phyloP scores from a whole-genome alignment of 2,888 invertebrate species.

The Callinectes sapidus region DNA sequence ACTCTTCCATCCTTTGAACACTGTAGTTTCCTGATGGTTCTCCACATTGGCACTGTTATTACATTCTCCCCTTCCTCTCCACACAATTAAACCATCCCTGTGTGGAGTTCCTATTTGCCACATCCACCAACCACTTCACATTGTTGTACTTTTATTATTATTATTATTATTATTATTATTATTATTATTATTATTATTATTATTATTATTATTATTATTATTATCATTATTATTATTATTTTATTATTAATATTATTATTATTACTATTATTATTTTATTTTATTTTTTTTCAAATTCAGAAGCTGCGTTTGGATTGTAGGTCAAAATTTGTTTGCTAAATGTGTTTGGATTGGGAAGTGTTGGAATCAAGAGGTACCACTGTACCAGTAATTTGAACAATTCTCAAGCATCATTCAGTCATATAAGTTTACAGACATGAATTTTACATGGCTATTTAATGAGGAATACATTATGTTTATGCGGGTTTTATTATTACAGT shows the following conservation, averaged over 20 bases:
- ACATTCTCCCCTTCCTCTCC: not conserved
- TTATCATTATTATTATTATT: too few species aligned
- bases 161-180: not conserved
- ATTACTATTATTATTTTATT: too few species aligned
- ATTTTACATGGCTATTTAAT: not conserved
- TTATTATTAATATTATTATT: too few species aligned
- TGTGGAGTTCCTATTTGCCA: not conserved
- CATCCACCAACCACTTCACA: not conserved
- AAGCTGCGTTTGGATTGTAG: too few species aligned
- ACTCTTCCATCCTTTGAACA: not conserved
- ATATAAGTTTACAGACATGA: not conserved
- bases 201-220: too few species aligned
- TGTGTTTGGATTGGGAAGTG: too few species aligned
- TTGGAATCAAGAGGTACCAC: too few species aligned
- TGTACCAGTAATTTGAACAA: not conserved
- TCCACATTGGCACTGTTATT: not conserved
- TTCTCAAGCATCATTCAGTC: not conserved
- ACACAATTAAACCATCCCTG: not conserved
- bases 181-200: too few species aligned
- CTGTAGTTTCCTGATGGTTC: not conserved
- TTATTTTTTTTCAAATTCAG: too few species aligned
- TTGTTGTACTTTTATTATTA: not conserved
- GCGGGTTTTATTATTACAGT: slow-evolving; percentile 39
- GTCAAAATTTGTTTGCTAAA: too few species aligned
- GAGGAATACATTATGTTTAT: not conserved